Conservation (phyloP, 2,113 vertebrate genomes). For the Epinephelus fuscoguttatus region DNA sequence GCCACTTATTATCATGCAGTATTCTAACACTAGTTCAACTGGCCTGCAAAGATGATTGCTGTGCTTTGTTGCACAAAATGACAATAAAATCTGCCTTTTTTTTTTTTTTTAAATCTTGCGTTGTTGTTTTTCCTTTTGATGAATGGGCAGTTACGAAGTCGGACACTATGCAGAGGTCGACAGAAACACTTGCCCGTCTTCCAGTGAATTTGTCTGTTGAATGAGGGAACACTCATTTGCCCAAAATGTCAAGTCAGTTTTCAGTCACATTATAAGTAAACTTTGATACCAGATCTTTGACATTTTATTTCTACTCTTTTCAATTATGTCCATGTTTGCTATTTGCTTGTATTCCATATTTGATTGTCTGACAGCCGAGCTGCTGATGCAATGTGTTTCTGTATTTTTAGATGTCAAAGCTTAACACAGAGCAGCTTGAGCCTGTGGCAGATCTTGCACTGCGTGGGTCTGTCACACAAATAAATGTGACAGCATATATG, state of each 20-base stretch:
- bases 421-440: constrained; percentile 1
- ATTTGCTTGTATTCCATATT: neutral
- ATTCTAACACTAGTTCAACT: constrained; percentile 50
- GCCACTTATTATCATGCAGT: constrained; percentile 56
- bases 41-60: constrained; percentile 45
- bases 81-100: constrained; percentile 22
- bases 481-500: neutral
- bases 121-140: constrained; percentile 37
- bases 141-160: neutral
- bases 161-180: constrained; percentile 11
- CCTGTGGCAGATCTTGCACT: neutral
- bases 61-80: constrained; percentile 36
- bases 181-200: neutral
- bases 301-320: neutral
- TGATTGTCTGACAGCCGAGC: neutral
- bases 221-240: neutral
- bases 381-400: neutral
- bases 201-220: neutral
- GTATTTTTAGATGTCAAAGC: constrained; percentile 2
- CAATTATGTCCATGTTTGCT: neutral
- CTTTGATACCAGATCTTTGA: neutral
- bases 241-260: neutral
- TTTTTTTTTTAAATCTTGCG: neutral
- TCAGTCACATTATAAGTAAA: neutral
- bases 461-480: neutral